A percentile compares a stretch with the other conserved stretches of the same genome.
phyloP scores from a whole-genome alignment of 2,113 vertebrate genomes.

The Deroptyus accipitrinus region DNA sequence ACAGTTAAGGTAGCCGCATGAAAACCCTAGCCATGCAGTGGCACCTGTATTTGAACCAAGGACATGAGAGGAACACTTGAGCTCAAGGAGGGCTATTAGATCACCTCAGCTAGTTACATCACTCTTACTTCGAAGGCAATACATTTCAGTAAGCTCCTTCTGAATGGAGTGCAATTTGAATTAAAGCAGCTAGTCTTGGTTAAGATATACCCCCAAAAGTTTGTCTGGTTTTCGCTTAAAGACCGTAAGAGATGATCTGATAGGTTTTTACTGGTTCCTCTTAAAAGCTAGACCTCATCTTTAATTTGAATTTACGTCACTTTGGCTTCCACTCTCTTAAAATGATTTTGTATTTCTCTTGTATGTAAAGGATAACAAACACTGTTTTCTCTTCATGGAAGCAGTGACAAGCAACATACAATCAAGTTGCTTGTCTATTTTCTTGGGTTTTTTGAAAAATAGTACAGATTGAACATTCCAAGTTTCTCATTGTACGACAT shows the following conservation, averaged over 20 bases:
- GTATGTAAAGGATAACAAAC: not conserved
- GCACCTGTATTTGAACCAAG: not conserved
- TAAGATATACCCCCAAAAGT: not conserved
- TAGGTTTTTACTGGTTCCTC: not conserved
- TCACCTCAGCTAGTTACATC: not conserved
- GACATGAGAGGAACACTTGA: not conserved
- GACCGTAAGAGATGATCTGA: not conserved
- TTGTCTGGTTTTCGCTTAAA: not conserved
- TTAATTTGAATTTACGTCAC: not conserved
- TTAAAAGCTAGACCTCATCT: not conserved
- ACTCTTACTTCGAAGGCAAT: not conserved
- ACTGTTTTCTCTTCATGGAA: not conserved
- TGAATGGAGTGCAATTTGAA: not conserved
- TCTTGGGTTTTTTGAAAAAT: not conserved
- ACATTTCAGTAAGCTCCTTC: not conserved
- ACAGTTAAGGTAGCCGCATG: rapidly evolving
- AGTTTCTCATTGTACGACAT: not conserved
- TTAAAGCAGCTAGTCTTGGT: not conserved
- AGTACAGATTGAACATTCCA: not conserved
- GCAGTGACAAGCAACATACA: not conserved
- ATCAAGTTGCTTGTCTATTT: not conserved
- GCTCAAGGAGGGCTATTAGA: not conserved
- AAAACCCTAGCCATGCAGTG: not conserved
- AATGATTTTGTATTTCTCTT: not conserved
- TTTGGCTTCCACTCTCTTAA: not conserved